Conservation (phyloP, 37 sponge, comb jelly and placozoan genomes). For the Spongia lamella region DNA sequence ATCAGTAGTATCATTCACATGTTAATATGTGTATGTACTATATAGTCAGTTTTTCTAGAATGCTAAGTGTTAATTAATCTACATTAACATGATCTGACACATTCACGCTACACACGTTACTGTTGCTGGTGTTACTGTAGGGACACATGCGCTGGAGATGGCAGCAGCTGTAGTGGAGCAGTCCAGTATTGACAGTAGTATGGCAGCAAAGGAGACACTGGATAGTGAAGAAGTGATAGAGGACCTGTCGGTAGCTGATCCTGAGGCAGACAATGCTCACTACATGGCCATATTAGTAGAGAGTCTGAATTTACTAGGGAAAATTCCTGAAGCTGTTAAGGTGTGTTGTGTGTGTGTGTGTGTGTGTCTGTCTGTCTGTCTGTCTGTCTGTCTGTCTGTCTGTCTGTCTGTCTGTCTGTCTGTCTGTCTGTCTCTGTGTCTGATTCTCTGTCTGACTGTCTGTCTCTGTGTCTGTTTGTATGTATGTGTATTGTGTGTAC, state of each 20-base stretch:
- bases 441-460: no score
- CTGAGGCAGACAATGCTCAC: constrained; percentile 60
- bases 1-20: no score
- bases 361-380: constrained; percentile 28
- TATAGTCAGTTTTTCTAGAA: no score
- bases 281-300: constrained; percentile 78
- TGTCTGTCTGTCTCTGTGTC: constrained; percentile 19
- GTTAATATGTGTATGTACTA: no score
- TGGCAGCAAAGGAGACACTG: neutral
- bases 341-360: constrained; percentile 14
- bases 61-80: no score
- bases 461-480: neutral
- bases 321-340: constrained; percentile 53
- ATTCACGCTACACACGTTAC: constrained; percentile 12
- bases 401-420: constrained; percentile 24
- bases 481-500: no score
- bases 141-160: constrained; percentile 10
- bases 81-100: constrained; percentile 5
- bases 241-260: constrained; percentile 47
- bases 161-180: neutral
- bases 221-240: constrained; percentile 38
- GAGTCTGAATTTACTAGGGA: constrained; percentile 64
- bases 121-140: no score
- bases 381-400: constrained; percentile 32
- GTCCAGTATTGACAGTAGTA: constrained; percentile 2